A percentile compares a stretch with the other conserved stretches of the same genome.
Evolutionary conservation across 2,888 invertebrate species (phyloP).

Genomic region (Ypsolopha sequella): DNA sequence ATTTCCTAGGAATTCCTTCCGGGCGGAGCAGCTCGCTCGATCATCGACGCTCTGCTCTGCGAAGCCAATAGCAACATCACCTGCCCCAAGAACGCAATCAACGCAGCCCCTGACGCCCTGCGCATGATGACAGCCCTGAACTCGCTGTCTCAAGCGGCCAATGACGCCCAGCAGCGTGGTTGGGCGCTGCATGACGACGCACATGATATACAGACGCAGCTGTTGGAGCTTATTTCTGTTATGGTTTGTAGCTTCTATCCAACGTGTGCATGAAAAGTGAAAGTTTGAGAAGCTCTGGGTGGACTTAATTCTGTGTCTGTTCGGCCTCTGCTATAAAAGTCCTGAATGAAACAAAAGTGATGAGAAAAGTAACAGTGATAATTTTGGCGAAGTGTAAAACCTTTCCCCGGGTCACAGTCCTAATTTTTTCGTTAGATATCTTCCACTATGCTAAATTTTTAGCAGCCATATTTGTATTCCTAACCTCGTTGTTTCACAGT

Average conservation of each 20-base stretch:
- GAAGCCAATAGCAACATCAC: slow-evolving; percentile 61
- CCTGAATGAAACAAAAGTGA: too few relatives aligned
- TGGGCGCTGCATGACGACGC: slow-evolving; percentile 98
- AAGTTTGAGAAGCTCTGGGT: too few relatives aligned
- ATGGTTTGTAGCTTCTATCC: slow-evolving; percentile 66
- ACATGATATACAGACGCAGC: slow-evolving; percentile 85
- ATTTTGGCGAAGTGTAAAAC: too few relatives aligned
- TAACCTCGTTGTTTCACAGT: slow-evolving; percentile 63
- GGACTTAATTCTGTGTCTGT: too few relatives aligned
- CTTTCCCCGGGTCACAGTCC: too few relatives aligned
- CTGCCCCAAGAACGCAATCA: slow-evolving; percentile 74
- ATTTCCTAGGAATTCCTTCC: slow-evolving; percentile 49
- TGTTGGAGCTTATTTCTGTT: slow-evolving; percentile 85
- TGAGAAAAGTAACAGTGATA: too few relatives aligned
- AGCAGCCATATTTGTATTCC: slow-evolving; percentile 1
- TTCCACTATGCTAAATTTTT: too few relatives aligned
- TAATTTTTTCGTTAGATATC: too few relatives aligned
- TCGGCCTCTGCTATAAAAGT: too few relatives aligned
- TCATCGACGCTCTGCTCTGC: slow-evolving; percentile 56
- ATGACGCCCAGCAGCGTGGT: slow-evolving; percentile 94
- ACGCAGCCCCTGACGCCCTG: slow-evolving; percentile 87
- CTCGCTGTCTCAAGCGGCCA: slow-evolving; percentile 89
- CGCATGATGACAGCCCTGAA: slow-evolving; percentile 86
- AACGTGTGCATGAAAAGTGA: neutral
- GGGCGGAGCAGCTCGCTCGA: slow-evolving; percentile 57